These are phyloP conservation scores for Hoplodrina ambigua DNA, from an alignment of 2,888 invertebrate genomes.

Conservation along the genomic window DNA sequence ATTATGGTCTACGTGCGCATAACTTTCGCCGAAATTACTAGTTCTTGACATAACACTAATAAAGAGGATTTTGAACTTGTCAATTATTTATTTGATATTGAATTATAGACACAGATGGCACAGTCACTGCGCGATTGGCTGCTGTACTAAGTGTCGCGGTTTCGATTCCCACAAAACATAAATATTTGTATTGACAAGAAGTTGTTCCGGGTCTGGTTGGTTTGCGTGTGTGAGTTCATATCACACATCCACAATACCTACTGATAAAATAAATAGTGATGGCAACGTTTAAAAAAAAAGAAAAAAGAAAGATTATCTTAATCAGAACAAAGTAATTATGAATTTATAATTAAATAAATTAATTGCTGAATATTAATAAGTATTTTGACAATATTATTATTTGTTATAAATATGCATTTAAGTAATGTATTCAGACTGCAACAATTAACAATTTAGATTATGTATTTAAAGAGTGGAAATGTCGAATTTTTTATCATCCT, in stretches of 20 bases:
- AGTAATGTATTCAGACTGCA: not conserved
- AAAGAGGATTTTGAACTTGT: not conserved
- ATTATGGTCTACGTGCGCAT: not conserved
- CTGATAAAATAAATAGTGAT: no score
- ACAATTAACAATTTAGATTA: not conserved
- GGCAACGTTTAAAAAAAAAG: no score
- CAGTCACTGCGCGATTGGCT: no score
- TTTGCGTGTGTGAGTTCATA: no score
- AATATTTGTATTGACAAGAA: no score
- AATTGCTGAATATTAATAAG: no score
- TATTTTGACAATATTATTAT: not conserved
- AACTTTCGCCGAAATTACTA: slow-evolving; percentile 22
- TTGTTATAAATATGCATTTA: not conserved
- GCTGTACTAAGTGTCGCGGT: no score
- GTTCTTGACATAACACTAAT: slow-evolving; percentile 17
- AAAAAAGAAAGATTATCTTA: not conserved
- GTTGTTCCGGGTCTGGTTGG: no score
- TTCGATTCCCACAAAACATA: no score
- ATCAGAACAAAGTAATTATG: not conserved
- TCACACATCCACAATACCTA: no score
- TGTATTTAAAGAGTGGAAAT: not conserved
- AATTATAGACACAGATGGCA: no score
- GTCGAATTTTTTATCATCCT: not conserved
- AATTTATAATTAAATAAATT: not conserved
- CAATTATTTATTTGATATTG: not conserved